phyloP scores from a whole-genome alignment of 2,113 vertebrate genomes.

The Saguinus imperator region DNA sequence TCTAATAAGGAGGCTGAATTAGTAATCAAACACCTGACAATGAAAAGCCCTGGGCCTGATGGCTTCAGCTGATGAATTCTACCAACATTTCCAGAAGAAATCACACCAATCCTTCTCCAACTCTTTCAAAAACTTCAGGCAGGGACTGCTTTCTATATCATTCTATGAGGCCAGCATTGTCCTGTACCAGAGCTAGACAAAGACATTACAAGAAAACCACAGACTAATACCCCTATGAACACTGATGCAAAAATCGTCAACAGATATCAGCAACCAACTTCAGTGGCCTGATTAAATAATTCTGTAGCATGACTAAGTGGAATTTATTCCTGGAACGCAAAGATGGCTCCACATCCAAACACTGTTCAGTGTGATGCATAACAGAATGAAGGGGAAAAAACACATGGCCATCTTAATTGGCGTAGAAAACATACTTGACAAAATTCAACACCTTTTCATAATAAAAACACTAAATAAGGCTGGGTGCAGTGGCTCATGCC shows the following conservation, averaged over 20 bases:
- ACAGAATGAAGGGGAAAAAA: background rate
- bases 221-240: background rate
- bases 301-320: background rate
- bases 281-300: background rate
- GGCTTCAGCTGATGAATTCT: background rate
- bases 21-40: background rate
- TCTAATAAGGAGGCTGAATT: background rate
- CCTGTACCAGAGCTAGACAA: background rate
- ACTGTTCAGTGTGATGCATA: background rate
- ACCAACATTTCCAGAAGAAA: background rate
- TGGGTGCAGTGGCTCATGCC: too few relatives aligned
- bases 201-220: background rate
- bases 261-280: background rate
- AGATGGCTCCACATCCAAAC: background rate
- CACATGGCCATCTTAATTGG: background rate
- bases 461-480: background rate
- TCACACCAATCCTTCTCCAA: background rate
- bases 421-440: background rate
- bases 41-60: background rate
- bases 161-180: background rate
- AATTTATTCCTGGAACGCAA: background rate
- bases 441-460: background rate
- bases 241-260: background rate
- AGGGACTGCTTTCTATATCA: background rate
- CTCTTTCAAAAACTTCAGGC: background rate